These are phyloP conservation scores for Pelusios castaneus DNA, from an alignment of 2,113 vertebrate species.

Conservation along the genomic window DNA sequence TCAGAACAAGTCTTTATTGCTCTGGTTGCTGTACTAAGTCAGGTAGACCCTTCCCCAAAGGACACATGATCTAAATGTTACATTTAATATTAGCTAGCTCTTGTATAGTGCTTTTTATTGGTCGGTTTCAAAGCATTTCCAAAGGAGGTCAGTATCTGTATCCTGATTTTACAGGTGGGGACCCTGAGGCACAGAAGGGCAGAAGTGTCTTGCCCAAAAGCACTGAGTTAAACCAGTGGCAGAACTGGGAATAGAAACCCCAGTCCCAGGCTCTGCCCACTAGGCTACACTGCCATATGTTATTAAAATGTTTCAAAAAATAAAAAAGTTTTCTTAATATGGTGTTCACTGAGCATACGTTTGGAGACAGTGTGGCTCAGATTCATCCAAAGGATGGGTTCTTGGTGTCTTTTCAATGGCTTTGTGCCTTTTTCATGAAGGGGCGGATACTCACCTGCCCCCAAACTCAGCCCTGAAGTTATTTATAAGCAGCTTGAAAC, in stretches of 20 bases:
- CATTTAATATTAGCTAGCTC: not conserved
- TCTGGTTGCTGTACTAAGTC: not conserved
- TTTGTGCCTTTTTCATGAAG: rapidly evolving
- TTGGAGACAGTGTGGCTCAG: not conserved
- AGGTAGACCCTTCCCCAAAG: not conserved
- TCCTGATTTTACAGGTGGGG: not conserved
- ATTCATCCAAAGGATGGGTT: rapidly evolving
- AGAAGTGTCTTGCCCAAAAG: not conserved
- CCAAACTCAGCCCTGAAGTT: not conserved
- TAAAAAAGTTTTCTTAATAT: not conserved
- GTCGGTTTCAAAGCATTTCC: not conserved
- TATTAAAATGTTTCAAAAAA: not conserved
- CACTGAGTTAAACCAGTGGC: no score
- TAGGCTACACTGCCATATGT: no score
- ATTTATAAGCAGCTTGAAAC: rapidly evolving
- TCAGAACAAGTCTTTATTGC: not conserved
- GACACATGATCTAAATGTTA: not conserved
- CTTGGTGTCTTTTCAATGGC: not conserved
- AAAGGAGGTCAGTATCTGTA: not conserved
- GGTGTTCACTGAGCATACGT: not conserved
- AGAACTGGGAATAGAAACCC: not conserved
- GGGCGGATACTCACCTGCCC: rapidly evolving
- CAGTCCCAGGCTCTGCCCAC: not conserved
- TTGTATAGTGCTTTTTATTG: not conserved
- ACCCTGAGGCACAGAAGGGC: not conserved